Conservation (phyloP, 2,888 invertebrate genomes). For the Apamea epomidion region DNA sequence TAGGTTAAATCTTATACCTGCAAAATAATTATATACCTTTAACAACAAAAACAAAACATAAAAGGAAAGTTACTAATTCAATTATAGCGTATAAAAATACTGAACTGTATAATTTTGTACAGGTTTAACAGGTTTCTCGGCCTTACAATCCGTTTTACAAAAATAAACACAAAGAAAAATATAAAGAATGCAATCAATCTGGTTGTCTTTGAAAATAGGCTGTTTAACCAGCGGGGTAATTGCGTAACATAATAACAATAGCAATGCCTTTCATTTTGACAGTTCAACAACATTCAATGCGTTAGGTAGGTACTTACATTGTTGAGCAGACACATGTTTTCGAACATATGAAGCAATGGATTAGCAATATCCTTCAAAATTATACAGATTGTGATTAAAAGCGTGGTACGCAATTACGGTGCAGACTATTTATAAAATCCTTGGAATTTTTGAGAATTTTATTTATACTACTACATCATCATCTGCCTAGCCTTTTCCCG, state of each 20-base stretch:
- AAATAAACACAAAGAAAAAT: constrained; percentile 23
- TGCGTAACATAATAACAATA: background rate
- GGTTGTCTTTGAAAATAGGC: background rate
- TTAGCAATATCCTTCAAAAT: background rate
- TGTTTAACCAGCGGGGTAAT: background rate
- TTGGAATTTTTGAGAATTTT: background rate
- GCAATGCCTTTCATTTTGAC: background rate
- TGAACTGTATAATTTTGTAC: constrained; percentile 12
- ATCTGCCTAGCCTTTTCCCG: too few species aligned
- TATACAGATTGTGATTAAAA: background rate
- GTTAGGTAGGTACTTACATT: background rate
- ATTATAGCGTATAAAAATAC: background rate
- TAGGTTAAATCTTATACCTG: constrained; percentile 2
- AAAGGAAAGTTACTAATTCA: constrained; percentile 22
- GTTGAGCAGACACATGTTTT: background rate
- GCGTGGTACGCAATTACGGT: background rate
- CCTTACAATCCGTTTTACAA: constrained; percentile 4
- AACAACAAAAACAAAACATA: background rate
- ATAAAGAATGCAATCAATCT: background rate
- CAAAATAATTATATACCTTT: background rate
- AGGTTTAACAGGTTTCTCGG: constrained; percentile 20
- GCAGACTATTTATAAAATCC: background rate
- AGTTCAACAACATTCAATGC: background rate
- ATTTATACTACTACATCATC: too few species aligned
- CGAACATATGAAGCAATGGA: background rate